Evolutionary conservation across 2,113 vertebrate genomes (phyloP), one percentile per base, ranked within the genome.

Genomic region (Progne subis): DNA sequence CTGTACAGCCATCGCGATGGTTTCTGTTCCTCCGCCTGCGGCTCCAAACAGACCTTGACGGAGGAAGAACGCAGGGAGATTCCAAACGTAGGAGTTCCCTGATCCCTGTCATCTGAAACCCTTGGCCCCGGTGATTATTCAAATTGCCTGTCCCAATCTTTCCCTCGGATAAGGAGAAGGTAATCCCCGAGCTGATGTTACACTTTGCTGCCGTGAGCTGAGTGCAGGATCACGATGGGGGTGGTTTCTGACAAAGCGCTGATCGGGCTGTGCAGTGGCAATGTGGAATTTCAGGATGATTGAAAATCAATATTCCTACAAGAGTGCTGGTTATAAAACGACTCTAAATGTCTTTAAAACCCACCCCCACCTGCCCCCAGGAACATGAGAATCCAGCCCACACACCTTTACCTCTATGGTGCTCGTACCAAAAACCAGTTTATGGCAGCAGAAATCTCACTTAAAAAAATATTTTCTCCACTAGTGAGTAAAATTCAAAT

Each of bases 11-110:
- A 49, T 14, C 70, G 1, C 41, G 18, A 5, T 6, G 81, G 93
- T 65, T 92, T 64, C 96, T 92, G 90, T 81, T 97, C 88, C 88
- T 95, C 88, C 20, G 75, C 61, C 80, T 11, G 78, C 2, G 1
- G 34, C 91, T 89, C 79, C 80, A 5, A 47, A 3, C 32, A 2
- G 3, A 13, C 3, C 1, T 4, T 18, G 63, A 34, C 0, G 1
- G 50, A 28, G 70, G 87, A 69, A 59, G 91, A 55, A 6, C 0
- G 1, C 24, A 8, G 77, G 59, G 90, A 92, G 89, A 96, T 86
- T 79, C 95, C 92, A 71, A 43, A 68, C 28, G 8, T 3, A 55
- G 90, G 90, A 56, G 83, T 91, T 96, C 39, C 93, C 76, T 32
- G 25, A 34, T 39, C 43, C 57, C 56, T 19, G 81, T 26, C 64